Evolutionary conservation across 2,797 vertebrate genomes (phyloP), one percentile per base, ranked within the genome.

Genomic region (Hydrophis major): DNA sequence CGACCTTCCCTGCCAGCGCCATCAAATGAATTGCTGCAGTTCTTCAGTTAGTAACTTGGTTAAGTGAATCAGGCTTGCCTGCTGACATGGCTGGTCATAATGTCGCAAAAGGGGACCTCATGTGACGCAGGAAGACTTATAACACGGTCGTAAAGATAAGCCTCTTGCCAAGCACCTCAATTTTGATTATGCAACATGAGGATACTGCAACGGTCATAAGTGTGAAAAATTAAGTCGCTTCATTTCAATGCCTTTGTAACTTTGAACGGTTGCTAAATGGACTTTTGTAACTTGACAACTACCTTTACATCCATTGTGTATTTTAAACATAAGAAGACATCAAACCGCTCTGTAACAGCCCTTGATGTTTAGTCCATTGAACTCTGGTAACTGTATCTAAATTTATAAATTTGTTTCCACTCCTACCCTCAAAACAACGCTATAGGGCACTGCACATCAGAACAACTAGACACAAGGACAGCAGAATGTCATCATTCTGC

Each of bases 101-200:
- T 4, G 22, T 60, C 2, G 0, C 59, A 60, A 60, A 22, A 60
- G 20, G 27, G 27, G 11, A 28, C 50, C 50, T 13, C 27, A 12
- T 0, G 22, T 60, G 61, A n/a, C 1, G 0, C 27, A 12, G 27
- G 27, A 7, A 63, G 22, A 13, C 61, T 4, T 4, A 0, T 13
- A 66, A n/a, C 2, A n/a, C 0, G 11, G n/a, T 69, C 5, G 6
- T 32, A 69, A 69, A 69, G 14, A n/a, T 16, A n/a, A 69, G n/a
- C 13, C 63, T 6, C 28, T 32, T 16, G n/a, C n/a, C 12, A 69
- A 2, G n/a, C 4, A 1, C 6, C 14, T 32, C 28, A 14, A 69
- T 69, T 69, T 16, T 69, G 63, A 32, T 32, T n/a, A 16, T 2
- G 2, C 14, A 13, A n/a, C 28, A 16, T 6, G 63, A 32, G 5